These are phyloP conservation scores for Neoaliturus tenellus DNA, from an alignment of 2,888 invertebrate species.

Conservation along the genomic window DNA sequence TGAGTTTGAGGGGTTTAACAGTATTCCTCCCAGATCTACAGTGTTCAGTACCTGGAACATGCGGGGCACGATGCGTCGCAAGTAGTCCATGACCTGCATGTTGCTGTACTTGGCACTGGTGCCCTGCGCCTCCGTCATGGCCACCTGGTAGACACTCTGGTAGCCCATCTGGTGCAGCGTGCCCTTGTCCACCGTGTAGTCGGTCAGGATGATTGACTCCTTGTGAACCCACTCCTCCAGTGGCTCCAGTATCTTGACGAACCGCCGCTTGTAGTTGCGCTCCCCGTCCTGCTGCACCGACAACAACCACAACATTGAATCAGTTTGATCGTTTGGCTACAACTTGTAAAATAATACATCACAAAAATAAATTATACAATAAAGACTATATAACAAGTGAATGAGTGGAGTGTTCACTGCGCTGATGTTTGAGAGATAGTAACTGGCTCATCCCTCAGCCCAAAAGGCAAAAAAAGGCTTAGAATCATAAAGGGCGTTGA, in stretches of 20 bases:
- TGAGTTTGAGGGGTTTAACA: too few relatives aligned
- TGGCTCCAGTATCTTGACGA: constrained; percentile 89
- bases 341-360: too few relatives aligned
- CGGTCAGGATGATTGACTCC: constrained; percentile 86
- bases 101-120: constrained; percentile 75
- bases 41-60: constrained; percentile 86
- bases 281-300: constrained; percentile 79
- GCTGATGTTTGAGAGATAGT: too few relatives aligned
- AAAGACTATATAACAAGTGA: too few relatives aligned
- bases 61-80: constrained; percentile 89
- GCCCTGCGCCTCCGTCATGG: constrained; percentile 73
- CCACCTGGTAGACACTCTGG: constrained; percentile 81
- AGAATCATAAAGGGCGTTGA: too few relatives aligned
- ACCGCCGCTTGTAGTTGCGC: constrained; percentile 86
- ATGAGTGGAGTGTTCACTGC: too few relatives aligned
- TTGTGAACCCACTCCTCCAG: constrained; percentile 87
- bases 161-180: constrained; percentile 88
- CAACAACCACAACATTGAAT: too few relatives aligned
- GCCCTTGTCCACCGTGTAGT: constrained; percentile 89
- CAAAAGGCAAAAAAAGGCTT: too few relatives aligned
- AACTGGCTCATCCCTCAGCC: too few relatives aligned
- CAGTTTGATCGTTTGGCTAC: too few relatives aligned
- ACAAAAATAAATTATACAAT: too few relatives aligned
- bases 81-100: constrained; percentile 90
- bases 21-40: too few relatives aligned